Evolutionary conservation across 2,888 invertebrate species (phyloP), one percentile per base, ranked within the genome.

Genomic region (Tinea pellionella): DNA sequence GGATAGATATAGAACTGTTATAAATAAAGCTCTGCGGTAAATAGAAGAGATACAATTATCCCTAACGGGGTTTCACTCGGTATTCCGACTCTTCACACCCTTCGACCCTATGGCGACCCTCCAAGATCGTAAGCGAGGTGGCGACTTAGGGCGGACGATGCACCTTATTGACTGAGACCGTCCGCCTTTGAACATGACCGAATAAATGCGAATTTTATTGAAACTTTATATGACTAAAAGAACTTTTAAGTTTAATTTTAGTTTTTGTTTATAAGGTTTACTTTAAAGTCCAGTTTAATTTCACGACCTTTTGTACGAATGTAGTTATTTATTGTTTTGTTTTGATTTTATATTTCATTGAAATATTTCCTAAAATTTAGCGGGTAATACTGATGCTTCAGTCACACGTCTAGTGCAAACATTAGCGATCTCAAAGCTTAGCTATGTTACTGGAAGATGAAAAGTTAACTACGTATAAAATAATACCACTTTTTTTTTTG

Each of bases 111-210:
- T 47, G 47, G 19, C 53, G 24, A 18, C 53, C 53, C 53, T 53
- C 53, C 53, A 24, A 53, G 53, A 47, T 37, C 37, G 37, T 37
- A 15, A 15, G 53, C 19, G 53, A 53, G 53, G 53, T n/a, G 53
- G 24, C 24, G 53, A 70, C 80, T 82, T 82, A 77, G 80, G 83
- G 79, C 77, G 75, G 83, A 78, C 77, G 75, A 77, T 78, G 78
- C 77, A 78, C 78, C 78, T 78, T 79, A 80, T 78, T 78, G 79
- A 82, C 82, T 87, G 75, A 70, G 72, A 69, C 9, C 15, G 74
- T 74, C 73, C 72, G 66, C 70, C 15, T 68, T 64, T 73, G 78
- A 78, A 67, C 69, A 66, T 55, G 7, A 55, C 9, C 55, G 55
- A 55, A 55, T 1, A 55, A 37, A 12, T 37, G 37, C 37, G 11